A percentile compares a stretch with the other conserved stretches of the same genome.
phyloP scores from a whole-genome alignment of 2,113 vertebrate genomes.

The Chaetura pelagica region DNA sequence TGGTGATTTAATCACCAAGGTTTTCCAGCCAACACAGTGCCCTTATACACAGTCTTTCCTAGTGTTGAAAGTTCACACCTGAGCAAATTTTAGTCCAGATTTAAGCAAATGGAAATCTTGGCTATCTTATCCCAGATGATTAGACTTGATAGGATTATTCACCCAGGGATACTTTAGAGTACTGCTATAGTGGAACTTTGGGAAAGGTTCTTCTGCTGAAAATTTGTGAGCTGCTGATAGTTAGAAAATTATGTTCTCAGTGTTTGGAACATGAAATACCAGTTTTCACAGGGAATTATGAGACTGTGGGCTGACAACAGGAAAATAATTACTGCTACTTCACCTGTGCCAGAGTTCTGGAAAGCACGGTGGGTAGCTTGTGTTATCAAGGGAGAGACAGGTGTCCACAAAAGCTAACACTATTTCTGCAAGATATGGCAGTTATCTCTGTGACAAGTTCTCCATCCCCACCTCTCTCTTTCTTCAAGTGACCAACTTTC shows the following conservation, averaged over 20 bases:
- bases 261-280: background rate
- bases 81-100: background rate
- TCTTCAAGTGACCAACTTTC: background rate
- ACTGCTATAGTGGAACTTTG: background rate
- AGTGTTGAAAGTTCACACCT: background rate
- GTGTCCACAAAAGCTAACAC: background rate
- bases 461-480: background rate
- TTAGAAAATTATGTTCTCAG: background rate
- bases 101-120: conserved; percentile 3
- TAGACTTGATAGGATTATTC: conserved; percentile 9
- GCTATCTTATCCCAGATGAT: background rate
- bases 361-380: background rate
- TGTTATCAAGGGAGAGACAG: background rate
- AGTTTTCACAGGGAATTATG: background rate
- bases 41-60: background rate
- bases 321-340: background rate
- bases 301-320: background rate
- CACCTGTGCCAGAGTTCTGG: background rate
- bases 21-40: background rate
- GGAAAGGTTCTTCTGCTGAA: background rate
- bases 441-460: background rate
- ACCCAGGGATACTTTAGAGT: background rate
- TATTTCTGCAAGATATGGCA: background rate
- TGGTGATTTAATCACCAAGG: conserved; percentile 1
- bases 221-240: background rate